Base-by-base conservation (phyloP, 1,140 invertebrate species). In the Polypedilum vanderplanki region DNA sequence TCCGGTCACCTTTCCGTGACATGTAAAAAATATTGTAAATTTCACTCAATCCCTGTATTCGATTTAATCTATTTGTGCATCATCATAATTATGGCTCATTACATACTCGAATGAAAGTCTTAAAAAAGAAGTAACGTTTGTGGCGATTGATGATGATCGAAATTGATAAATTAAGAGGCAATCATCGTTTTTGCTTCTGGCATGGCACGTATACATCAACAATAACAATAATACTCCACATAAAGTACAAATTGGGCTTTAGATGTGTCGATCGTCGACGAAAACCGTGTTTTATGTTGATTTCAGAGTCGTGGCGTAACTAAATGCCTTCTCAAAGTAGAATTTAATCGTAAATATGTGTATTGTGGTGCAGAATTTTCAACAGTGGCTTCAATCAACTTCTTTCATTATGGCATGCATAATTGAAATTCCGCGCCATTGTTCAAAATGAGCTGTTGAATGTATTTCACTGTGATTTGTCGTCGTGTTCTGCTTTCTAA, bases 131-230 rank as follows among this genome's bases (percentile, higher is more conserved):
- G 5, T 3, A 33, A n/a, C n/a, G n/a, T n/a, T 46, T 46, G 41
- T 46, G 46, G 46, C 46, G 7, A 15, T 4, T 12, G n/a, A 57
- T n/a, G n/a, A 12, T n/a, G 7, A 4, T 57, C 46, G 17, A 22
- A 70, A 70, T 22, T 70, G 65, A 70, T 70, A 70, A 70, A 22
- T 70, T 70, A 70, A 70, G n/a, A 70, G 65, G 17, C 65, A 70
- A 70, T 20, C 1, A 22, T 18, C 18, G 65, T 18, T 70, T 8
- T 70, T 22, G 20, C 18, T 70, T 22, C 65, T 70, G 65, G 18
- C 65, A 22, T 22, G 20, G 65, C 65, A 70, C 65, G 20, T 70
- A 70, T 70, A 18, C 46, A 57, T n/a, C 12, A 57, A 57, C 2
- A 57, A 57, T n/a, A 57, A 15, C 12, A 57, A 57, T 1, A 57